A percentile compares a stretch with the other conserved stretches of the same genome.
These are phyloP conservation scores for Pristiophorus japonicus DNA, from an alignment of 2,113 vertebrate genomes.

Conservation along the genomic window DNA sequence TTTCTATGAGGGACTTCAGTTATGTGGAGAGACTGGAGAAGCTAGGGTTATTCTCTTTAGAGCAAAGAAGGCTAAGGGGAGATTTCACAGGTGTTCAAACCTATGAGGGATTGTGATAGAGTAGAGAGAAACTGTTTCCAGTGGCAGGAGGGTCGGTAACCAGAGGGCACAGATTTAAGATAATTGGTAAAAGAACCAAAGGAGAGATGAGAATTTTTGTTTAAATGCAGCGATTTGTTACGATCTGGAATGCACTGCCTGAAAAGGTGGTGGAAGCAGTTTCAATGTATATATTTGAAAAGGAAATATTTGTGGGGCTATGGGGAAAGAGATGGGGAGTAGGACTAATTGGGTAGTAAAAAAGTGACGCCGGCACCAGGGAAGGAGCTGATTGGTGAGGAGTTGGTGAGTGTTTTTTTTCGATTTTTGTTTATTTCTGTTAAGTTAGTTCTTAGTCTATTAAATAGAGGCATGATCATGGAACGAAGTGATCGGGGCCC, in stretches of 20 bases:
- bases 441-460: too few relatives aligned
- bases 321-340: neutral
- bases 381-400: too few relatives aligned
- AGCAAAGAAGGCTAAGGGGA: neutral
- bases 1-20: neutral
- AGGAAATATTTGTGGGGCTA: neutral
- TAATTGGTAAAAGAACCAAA: neutral
- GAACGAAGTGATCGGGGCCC: too few relatives aligned
- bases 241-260: neutral
- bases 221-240: neutral
- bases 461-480: too few relatives aligned
- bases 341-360: too few relatives aligned
- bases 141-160: neutral
- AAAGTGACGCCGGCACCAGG: too few relatives aligned
- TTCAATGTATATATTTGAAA: neutral
- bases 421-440: too few relatives aligned
- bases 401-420: too few relatives aligned
- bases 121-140: neutral
- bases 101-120: neutral
- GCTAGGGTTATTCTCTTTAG: neutral
- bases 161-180: neutral
- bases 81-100: neutral
- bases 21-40: too few relatives aligned
- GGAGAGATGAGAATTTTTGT: neutral
- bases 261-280: neutral